Conservation (phyloP, 2,797 vertebrate species). For the Esox lucius region DNA sequence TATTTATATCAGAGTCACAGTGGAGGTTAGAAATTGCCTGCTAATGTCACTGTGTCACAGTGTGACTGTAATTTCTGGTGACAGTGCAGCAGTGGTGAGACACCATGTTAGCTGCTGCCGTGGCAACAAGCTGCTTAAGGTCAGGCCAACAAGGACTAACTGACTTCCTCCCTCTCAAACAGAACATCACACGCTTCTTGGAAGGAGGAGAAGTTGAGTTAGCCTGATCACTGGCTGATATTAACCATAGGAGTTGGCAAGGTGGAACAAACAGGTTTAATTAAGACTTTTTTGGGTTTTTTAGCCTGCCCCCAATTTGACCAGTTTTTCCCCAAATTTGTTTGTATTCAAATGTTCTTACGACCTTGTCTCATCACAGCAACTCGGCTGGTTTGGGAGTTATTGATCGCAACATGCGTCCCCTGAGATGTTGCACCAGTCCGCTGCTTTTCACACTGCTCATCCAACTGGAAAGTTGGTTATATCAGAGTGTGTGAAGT, state of each 20-base stretch:
- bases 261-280: neutral
- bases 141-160: constrained; percentile 25
- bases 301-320: too few species aligned
- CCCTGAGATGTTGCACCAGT: too few species aligned
- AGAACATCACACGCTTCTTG: neutral
- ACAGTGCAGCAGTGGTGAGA: constrained; percentile 38
- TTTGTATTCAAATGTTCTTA: too few species aligned
- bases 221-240: neutral
- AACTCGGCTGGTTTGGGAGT: too few species aligned
- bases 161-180: neutral
- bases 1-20: constrained; percentile 50
- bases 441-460: neutral
- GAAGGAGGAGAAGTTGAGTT: neutral
- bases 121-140: constrained; percentile 39
- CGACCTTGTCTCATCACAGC: too few species aligned
- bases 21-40: constrained; percentile 32
- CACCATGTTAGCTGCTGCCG: constrained; percentile 30
- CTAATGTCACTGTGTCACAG: constrained; percentile 23
- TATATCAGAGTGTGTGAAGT: too few species aligned
- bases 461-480: too few species aligned
- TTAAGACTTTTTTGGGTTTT: neutral
- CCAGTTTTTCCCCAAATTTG: too few species aligned
- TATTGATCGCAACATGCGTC: too few species aligned
- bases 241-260: neutral
- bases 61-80: constrained; percentile 47